Conservation (phyloP, 2,797 vertebrate species). For the Acipenser ruthenus region DNA sequence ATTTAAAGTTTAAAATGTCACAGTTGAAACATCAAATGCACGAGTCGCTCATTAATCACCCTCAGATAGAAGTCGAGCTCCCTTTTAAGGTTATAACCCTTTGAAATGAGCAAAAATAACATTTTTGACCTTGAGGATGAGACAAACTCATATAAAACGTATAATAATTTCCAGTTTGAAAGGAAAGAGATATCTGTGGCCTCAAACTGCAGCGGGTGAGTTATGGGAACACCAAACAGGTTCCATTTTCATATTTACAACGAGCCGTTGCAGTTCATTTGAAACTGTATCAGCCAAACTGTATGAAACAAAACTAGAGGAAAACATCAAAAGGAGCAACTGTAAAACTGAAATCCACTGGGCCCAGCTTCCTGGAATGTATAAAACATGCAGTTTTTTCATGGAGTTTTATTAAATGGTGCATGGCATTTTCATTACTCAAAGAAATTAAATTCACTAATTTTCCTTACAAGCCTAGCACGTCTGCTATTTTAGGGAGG, state of each 20-base stretch:
- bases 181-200: conserved; percentile 66
- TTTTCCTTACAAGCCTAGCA: conserved; percentile 71
- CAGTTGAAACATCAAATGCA: conserved; percentile 77
- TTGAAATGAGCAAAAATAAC: conserved; percentile 82
- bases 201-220: conserved; percentile 56
- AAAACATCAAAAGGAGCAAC: conserved; percentile 68
- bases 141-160: conserved; percentile 76
- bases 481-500: conserved; percentile 69
- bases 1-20: conserved; percentile 83
- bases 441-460: conserved; percentile 78
- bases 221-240: conserved; percentile 65
- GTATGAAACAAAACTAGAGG: conserved; percentile 57
- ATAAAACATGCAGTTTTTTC: conserved; percentile 61
- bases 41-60: conserved; percentile 74
- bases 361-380: conserved; percentile 53
- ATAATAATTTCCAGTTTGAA: conserved; percentile 81
- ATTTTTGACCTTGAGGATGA: conserved; percentile 84
- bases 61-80: conserved; percentile 58
- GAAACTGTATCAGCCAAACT: conserved; percentile 60
- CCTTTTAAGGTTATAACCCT: conserved; percentile 83
- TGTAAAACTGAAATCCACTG: conserved; percentile 65
- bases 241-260: conserved; percentile 70
- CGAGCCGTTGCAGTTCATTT: conserved; percentile 71
- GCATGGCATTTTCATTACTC: conserved; percentile 83
- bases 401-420: conserved; percentile 77